Evolutionary conservation across 2,888 invertebrate genomes (phyloP), one percentile per base, ranked within the genome.

Genomic region (Hecatera dysodea): DNA sequence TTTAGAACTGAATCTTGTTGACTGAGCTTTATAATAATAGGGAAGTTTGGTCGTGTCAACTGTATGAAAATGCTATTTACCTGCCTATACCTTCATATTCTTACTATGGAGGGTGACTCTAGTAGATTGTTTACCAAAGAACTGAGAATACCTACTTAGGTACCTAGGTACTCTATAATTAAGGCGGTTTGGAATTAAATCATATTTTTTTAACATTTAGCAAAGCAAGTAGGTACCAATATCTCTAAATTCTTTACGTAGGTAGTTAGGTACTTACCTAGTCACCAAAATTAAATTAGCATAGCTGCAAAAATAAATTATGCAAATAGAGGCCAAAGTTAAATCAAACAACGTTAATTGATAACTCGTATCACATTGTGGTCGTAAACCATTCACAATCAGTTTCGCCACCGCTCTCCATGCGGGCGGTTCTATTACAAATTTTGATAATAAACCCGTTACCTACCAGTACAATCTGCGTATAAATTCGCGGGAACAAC

Each of bases 331-430:
- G 19, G 53, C 29, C 66, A 56, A 70, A 72, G 64, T 75, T 71
- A 81, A 81, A 64, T 80, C 36, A 82, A 81, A 69, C 55, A 78
- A 52, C 66, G 60, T 73, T 63, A 78, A 78, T 82, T 80, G 79
- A 79, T 79, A 79, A 79, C 17, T 67, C 67, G 61, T 81, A 79
- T 77, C 81, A 67, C 50, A 42, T 15, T 67, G 72, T 65, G 78
- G 78, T 57, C 42, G 17, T 75, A 62, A 62, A 72, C 81, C 67
- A 46, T 6, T 50, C 39, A n/a, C 72, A 81, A 79, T 81, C 81
- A 79, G 81, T 81, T n/a, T 48, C 48, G 39, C 64, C 67, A 67
- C 67, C 65, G 42, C 78, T 62, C 77, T 72, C 39, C 24, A 55
- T 65, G 78, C 67, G 82, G 46, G 53, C 67, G 78, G 79, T 72